phyloP scores from a whole-genome alignment of 2,888 invertebrate species.

The Zonitis immaculata region DNA sequence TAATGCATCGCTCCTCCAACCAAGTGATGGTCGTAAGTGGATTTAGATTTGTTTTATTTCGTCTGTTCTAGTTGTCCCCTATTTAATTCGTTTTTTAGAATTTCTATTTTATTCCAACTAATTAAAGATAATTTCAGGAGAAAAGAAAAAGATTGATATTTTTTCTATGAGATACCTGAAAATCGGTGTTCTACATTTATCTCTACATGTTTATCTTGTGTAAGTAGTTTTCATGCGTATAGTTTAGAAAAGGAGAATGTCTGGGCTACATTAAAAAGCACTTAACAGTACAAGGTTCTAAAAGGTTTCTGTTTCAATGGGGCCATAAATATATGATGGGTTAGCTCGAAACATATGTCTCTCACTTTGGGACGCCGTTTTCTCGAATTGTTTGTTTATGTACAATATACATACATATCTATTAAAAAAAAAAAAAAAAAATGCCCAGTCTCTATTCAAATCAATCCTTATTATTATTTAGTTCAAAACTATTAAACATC shows the following conservation, averaged over 20 bases:
- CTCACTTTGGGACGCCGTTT: constrained; percentile 20
- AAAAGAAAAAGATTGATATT: background rate
- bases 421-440: too few species aligned
- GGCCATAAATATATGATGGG: constrained; percentile 37
- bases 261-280: constrained; percentile 43
- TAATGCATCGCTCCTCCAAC: too few species aligned
- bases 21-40: too few species aligned
- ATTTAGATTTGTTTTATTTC: too few species aligned
- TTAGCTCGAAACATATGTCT: constrained; percentile 32
- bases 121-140: background rate
- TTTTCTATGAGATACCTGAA: background rate
- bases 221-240: constrained; percentile 27
- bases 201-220: constrained; percentile 29
- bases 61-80: too few species aligned
- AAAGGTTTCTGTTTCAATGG: constrained; percentile 39
- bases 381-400: constrained; percentile 19
- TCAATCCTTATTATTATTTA: constrained; percentile 26
- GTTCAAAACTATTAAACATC: too few species aligned
- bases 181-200: constrained; percentile 2
- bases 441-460: constrained; percentile 23
- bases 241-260: constrained; percentile 35
- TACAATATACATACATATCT: too few species aligned
- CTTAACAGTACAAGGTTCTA: constrained; percentile 41
- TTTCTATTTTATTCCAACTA: too few species aligned
- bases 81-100: too few species aligned